Evolutionary conservation across 1,140 invertebrate species (phyloP).

Genomic region (Bombus picipes): DNA sequence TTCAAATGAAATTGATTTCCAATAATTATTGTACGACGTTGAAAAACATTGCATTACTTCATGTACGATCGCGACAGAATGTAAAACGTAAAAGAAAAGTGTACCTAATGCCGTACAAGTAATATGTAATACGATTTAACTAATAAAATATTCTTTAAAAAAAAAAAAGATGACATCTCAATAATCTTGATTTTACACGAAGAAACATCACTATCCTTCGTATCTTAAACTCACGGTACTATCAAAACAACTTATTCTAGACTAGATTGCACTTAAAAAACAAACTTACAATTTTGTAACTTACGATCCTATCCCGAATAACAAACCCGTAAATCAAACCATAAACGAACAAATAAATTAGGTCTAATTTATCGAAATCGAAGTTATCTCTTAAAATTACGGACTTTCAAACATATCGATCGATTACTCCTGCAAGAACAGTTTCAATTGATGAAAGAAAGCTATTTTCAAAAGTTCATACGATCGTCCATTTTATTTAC

Average conservation of each 20-base stretch:
- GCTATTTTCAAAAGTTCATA: neutral
- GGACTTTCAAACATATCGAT: slow-evolving; percentile 8
- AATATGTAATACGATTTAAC: slow-evolving; percentile 41
- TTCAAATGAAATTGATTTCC: neutral
- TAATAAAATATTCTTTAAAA: slow-evolving; percentile 67
- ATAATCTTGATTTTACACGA: neutral
- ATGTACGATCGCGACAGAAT: neutral
- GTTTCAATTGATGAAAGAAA: neutral
- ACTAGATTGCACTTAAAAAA: neutral
- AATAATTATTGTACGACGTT: neutral
- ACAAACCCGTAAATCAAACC: neutral
- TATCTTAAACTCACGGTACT: too few relatives aligned
- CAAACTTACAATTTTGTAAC: neutral
- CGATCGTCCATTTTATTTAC: slow-evolving; percentile 40
- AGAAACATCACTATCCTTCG: too few relatives aligned
- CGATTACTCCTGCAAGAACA: neutral
- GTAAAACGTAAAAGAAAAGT: neutral
- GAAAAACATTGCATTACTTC: neutral
- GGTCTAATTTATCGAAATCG: neutral
- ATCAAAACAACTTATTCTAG: neutral
- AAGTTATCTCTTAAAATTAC: neutral
- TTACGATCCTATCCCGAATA: neutral
- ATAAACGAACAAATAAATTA: neutral
- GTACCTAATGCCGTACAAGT: slow-evolving; percentile 39
- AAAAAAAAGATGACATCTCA: neutral